Conservation (phyloP, 1,140 invertebrate species). For the Schlechtendalia chinensis region DNA sequence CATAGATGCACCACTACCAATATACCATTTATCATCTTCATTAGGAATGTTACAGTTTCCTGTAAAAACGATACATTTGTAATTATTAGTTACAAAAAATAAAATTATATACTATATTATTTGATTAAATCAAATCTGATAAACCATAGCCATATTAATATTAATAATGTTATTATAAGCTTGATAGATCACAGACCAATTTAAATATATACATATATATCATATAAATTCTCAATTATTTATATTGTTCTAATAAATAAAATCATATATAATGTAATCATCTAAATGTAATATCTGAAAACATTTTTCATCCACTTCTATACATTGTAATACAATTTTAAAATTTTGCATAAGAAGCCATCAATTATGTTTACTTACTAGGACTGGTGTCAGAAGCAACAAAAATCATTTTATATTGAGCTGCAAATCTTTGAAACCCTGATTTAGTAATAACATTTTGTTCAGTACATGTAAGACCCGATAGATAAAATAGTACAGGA, state of each 20-base stretch:
- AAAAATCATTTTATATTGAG: constrained; percentile 77
- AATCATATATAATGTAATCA: no score
- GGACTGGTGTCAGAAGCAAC: constrained; percentile 96
- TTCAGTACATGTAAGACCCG: constrained; percentile 92
- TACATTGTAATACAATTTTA: no score
- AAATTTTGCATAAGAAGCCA: no score
- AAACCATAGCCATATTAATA: background rate
- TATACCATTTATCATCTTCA: constrained; percentile 88
- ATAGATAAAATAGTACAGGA: constrained; percentile 90
- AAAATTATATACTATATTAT: background rate
- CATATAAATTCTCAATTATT: no score
- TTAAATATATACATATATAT: no score
- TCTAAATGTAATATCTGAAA: no score
- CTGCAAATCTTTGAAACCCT: constrained; percentile 84
- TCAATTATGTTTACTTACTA: constrained; percentile 57
- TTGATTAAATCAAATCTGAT: background rate
- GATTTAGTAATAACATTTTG: constrained; percentile 96
- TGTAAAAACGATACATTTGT: constrained; percentile 53
- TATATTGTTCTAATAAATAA: no score
- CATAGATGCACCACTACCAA: constrained; percentile 93
- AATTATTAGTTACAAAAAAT: background rate
- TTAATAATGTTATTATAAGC: no score
- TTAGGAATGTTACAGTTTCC: constrained; percentile 84
- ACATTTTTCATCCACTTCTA: no score
- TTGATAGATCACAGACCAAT: no score